Base-by-base conservation (phyloP, 1,140 invertebrate species). In the Copidosoma floridanum region DNA sequence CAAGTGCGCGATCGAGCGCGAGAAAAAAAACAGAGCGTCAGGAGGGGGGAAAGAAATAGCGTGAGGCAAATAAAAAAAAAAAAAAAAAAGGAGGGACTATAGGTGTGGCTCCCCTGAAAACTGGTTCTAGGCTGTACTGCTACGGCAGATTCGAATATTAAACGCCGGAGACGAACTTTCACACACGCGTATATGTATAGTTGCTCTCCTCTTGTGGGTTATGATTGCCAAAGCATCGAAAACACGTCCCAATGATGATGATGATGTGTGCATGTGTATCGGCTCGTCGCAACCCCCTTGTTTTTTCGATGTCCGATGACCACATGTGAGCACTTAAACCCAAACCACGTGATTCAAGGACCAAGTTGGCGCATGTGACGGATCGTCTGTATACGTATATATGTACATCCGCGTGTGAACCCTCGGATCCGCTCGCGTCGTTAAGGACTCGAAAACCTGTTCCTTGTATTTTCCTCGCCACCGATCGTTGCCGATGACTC, bases 171-270 rank as follows among this genome's bases (percentile, higher is more conserved):
- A 60, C 59, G 64, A 65, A 66, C 66, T 63, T 63, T 60, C 68
- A 66, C 61, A 66, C 63, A 53, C 35, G 63, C 57, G 61, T 65
- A 67, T 63, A 65, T 62, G 62, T 61, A 63, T 51, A 61, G 60
- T n/a, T n/a, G n/a, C n/a, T n/a, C n/a, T n/a, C n/a, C n/a, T n/a
- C n/a, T n/a, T n/a, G n/a, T n/a, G n/a, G n/a, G n/a, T n/a, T n/a
- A n/a, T n/a, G n/a, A n/a, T n/a, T n/a, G n/a, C n/a, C n/a, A 57
- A 47, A 47, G 26, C 14, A 1, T 12, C 24, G 41, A 53, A 24
- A 58, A 66, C 56, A 55, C 64, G 67, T 66, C 67, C 52, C 72
- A 68, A 75, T 75, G 75, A 75, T n/a, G n/a, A n/a, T n/a, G n/a
- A n/a, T n/a, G n/a, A n/a, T n/a, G n/a, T n/a, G n/a, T n/a, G n/a